Base-by-base conservation (phyloP, 2,888 invertebrate genomes). In the Desoria tigrina region DNA sequence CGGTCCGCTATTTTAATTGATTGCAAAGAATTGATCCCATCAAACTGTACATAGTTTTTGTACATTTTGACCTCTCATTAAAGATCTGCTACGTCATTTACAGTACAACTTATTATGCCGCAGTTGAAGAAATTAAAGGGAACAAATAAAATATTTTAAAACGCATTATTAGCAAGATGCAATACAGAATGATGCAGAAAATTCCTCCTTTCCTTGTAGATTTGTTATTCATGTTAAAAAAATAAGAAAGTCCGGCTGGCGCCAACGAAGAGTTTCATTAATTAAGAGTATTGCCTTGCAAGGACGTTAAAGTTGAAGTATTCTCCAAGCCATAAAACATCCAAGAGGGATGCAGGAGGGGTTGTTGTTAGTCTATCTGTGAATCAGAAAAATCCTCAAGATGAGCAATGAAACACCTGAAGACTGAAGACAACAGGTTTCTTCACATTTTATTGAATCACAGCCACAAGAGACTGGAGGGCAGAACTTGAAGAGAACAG, bases 241-340 rank as follows among this genome's bases (percentile, higher is more conserved):
- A 32, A 54, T 27, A 57, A 42, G 23, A 39, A 39, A 37, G 37
- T 39, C 56, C 7, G 21, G 14, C 56, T 42, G 42, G 56, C 39
- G 56, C 56, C 56, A 32, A 37, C 16, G 37, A 39, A 11, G 14
- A 18, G 26, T 21, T 45, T 55, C 23, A 57, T 57, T 57, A 57
- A 57, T 57, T 57, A 42, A 37, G 9, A 18, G 14, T 32, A n/a
- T 39, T 57, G 56, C 56, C 56, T 57, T 57, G 56, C 56, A 57
- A 57, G 56, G 56, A 57, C 56, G 56, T 42, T 57, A 37, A 39
- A 14, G 45, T 45, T 18, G 21, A 45, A 45, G 6, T 45, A 45
- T 45, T 16, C 21, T 16, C 6, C n/a, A 45, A 45, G 4, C 45
- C 4, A 45, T 21, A 45, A 18, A 45, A 45, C 16, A 45, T 45